phyloP scores from a whole-genome alignment of 2,113 vertebrate genomes.

The Melanocharis versteri region DNA sequence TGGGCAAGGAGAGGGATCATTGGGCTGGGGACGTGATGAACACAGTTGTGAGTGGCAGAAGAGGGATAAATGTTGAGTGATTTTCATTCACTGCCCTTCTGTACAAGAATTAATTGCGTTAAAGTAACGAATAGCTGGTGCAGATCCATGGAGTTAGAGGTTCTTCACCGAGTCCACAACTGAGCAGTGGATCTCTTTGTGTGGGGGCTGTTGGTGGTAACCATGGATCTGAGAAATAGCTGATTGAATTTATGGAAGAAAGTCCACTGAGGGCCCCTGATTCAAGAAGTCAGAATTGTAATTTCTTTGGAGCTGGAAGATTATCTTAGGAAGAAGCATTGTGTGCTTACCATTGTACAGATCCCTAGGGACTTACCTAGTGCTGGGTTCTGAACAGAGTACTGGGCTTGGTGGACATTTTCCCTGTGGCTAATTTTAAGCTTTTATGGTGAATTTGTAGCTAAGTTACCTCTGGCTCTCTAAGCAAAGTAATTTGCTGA shows the following conservation, averaged over 20 bases:
- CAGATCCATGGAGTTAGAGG: not conserved
- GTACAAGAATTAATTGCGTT: not conserved
- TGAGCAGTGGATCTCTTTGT: not conserved
- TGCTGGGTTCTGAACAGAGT: not conserved
- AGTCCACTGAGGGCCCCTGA: not conserved
- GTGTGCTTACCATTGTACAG: not conserved
- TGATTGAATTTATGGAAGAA: not conserved
- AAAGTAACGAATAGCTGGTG: not conserved
- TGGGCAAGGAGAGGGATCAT: not conserved
- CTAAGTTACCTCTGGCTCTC: not conserved
- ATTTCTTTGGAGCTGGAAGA: not conserved
- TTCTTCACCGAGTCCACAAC: not conserved
- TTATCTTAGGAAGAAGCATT: not conserved
- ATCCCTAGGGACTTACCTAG: not conserved
- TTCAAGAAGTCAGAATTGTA: not conserved
- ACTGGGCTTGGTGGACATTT: not conserved
- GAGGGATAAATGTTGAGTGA: not conserved
- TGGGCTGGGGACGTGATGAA: not conserved
- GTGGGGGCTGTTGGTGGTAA: not conserved
- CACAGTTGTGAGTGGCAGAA: not conserved
- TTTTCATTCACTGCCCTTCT: not conserved
- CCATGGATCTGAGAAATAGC: not conserved
- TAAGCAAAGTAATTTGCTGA: not conserved
- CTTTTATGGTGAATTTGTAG: not conserved
- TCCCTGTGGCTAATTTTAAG: not conserved